These are phyloP conservation scores for Poeciliopsis gracilis DNA, from an alignment of 2,797 vertebrate species.

Conservation along the genomic window DNA sequence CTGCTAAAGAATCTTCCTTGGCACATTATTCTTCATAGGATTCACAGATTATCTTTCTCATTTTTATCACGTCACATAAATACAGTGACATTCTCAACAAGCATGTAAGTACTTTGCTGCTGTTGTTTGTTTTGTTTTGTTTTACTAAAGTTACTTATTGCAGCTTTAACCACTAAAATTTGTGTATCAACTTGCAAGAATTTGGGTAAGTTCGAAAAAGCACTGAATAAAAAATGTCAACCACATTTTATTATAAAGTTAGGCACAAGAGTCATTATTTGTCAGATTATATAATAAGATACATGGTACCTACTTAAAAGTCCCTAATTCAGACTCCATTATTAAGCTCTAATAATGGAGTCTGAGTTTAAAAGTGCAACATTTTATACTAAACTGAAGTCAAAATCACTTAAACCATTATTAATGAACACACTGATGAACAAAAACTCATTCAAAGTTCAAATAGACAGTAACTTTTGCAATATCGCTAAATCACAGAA, in stretches of 20 bases:
- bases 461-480: background rate
- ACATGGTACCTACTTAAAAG: no score
- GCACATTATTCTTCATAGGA: background rate
- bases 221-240: background rate
- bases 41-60: background rate
- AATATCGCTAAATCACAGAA: background rate
- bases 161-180: no score
- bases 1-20: background rate
- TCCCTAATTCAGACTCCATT: background rate
- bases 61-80: background rate
- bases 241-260: background rate
- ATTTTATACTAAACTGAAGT: background rate
- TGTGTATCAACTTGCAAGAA: no score
- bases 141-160: no score
- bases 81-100: background rate
- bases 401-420: background rate
- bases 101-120: no score
- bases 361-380: no score
- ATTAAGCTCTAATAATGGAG: no score
- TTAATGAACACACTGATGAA: background rate
- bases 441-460: background rate
- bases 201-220: no score
- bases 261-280: background rate
- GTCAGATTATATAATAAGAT: no score
- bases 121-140: no score